Evolutionary conservation across 2,888 invertebrate species (phyloP).

Genomic region (Drosophila mayaguana): DNA sequence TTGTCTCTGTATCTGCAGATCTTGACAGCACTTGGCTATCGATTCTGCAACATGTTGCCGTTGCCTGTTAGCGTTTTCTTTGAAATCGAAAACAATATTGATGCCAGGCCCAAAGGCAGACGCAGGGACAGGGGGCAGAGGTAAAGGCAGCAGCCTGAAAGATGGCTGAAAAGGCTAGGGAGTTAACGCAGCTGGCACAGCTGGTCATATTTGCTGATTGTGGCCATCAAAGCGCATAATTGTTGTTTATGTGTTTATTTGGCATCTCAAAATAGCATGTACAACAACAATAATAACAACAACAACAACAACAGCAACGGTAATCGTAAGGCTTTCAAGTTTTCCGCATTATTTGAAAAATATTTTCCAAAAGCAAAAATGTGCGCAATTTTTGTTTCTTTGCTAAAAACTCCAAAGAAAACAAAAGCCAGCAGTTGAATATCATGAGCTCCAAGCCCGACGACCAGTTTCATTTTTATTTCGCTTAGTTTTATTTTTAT

Average conservation of each 20-base stretch:
- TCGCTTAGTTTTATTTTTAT: conserved; percentile 3
- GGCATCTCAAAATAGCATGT: conserved; percentile 40
- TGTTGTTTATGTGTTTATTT: conserved; percentile 69
- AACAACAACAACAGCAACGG: conserved; percentile 1
- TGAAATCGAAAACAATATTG: conserved; percentile 77
- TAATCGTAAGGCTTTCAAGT: conserved; percentile 64
- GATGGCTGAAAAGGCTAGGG: conserved; percentile 21
- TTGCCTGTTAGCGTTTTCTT: conserved; percentile 53
- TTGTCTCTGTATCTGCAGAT: conserved; percentile 16
- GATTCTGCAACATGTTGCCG: conserved; percentile 60
- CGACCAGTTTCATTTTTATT: conserved; percentile 71
- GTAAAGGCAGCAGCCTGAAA: background rate
- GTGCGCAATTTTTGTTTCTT: conserved; percentile 42
- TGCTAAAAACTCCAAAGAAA: conserved; percentile 14
- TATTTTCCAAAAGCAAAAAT: conserved; percentile 38
- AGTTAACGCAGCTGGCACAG: conserved; percentile 61
- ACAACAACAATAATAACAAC: conserved; percentile 29
- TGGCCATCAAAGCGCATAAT: conserved; percentile 52
- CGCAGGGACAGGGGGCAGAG: background rate
- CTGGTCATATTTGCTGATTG: conserved; percentile 42
- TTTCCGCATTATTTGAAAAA: conserved; percentile 61
- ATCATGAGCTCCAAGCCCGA: conserved; percentile 19
- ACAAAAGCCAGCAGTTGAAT: conserved; percentile 18
- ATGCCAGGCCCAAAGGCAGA: conserved; percentile 49
- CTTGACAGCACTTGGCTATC: conserved; percentile 31